Evolutionary conservation across 2,797 vertebrate species (phyloP).

Genomic region (Danio choprae): DNA sequence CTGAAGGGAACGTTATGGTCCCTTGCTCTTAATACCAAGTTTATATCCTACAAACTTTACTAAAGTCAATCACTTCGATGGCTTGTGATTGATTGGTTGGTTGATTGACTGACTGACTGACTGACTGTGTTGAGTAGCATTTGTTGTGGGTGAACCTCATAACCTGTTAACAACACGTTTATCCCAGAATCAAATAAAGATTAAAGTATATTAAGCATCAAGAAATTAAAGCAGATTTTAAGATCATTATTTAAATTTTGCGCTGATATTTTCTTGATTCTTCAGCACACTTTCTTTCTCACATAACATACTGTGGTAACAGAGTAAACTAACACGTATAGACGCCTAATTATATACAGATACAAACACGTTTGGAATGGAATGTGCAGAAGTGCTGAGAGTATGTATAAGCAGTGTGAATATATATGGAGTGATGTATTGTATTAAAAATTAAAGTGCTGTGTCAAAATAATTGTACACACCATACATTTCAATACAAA

Average conservation of each 20-base stretch:
- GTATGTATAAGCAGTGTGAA: conserved; percentile 5
- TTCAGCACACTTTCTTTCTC: background rate
- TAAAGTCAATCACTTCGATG: background rate
- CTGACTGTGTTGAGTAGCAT: no score
- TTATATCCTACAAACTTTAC: conserved; percentile 1
- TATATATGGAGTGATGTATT: background rate
- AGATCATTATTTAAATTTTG: background rate
- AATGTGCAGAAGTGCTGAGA: no score
- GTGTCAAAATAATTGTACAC: background rate
- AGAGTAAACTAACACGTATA: background rate
- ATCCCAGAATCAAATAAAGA: background rate
- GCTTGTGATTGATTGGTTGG: background rate
- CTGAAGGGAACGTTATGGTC: background rate
- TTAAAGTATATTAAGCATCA: background rate
- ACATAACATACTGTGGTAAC: no score
- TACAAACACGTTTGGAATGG: background rate
- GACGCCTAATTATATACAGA: background rate
- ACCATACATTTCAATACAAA: conserved; percentile 7
- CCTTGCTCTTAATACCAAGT: background rate
- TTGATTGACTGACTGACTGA: no score
- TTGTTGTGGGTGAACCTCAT: background rate
- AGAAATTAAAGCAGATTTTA: background rate
- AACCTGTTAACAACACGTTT: conserved; percentile 1
- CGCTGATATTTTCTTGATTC: no score
- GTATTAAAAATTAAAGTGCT: conserved; percentile 5